Conservation (phyloP, 2,113 vertebrate species). For the Syrmaticus mikado region DNA sequence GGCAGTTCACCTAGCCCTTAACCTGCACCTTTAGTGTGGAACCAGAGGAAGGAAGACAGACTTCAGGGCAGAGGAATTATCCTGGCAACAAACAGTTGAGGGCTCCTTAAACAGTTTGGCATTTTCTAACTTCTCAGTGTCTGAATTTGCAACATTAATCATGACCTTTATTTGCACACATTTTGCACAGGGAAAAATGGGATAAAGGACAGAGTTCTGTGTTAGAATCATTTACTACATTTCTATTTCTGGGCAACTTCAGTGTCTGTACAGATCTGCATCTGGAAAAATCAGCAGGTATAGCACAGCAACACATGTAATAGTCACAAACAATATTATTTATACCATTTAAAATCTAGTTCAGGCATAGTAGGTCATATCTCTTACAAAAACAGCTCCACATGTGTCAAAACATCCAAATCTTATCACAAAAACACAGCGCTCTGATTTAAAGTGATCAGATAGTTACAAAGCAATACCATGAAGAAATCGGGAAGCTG, state of each 20-base stretch:
- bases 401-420: background rate
- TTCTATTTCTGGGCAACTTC: constrained; percentile 47
- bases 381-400: background rate
- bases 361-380: background rate
- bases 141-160: background rate
- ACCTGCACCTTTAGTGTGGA: background rate
- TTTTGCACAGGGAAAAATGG: background rate
- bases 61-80: background rate
- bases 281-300: constrained; percentile 44
- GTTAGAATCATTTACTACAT: constrained; percentile 8
- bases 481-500: background rate
- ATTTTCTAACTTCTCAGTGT: background rate
- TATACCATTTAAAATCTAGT: background rate
- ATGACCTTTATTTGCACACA: background rate
- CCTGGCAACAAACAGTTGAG: background rate
- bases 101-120: background rate
- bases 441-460: background rate
- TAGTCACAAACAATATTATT: constrained; percentile 28
- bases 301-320: background rate
- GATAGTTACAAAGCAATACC: background rate
- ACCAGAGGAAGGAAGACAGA: background rate
- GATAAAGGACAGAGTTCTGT: background rate
- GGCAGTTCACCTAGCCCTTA: background rate
- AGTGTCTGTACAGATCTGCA: background rate
- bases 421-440: constrained; percentile 6